A percentile compares a stretch with the other conserved stretches of the same genome.
Conservation (phyloP, 2,797 vertebrate species). For the Xenentodon cancila region DNA sequence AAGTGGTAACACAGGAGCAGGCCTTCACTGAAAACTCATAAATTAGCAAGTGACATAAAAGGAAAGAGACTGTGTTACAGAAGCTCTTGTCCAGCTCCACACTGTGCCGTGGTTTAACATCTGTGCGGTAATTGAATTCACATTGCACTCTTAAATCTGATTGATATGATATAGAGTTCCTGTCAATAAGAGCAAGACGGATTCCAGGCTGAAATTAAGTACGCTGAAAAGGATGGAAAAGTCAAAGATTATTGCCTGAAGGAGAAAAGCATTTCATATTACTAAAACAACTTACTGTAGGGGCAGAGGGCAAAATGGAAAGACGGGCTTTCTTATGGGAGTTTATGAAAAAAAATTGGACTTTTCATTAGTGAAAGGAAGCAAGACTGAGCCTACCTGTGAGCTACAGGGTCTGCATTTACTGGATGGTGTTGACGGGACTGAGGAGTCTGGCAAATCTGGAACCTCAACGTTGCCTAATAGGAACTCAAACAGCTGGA, state of each 20-base stretch:
- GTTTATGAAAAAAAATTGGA: slow-evolving; percentile 19
- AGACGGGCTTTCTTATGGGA: slow-evolving; percentile 15
- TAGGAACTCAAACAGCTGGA: slow-evolving; percentile 88
- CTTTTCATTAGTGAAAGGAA: slow-evolving; percentile 17
- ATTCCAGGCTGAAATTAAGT: slow-evolving; percentile 55
- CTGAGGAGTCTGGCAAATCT: slow-evolving; percentile 45
- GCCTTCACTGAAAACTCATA: slow-evolving; percentile 57
- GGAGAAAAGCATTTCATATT: slow-evolving; percentile 42
- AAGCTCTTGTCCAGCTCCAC: slow-evolving; percentile 53
- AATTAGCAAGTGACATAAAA: slow-evolving; percentile 64
- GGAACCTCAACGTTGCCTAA: slow-evolving; percentile 61
- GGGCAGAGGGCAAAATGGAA: slow-evolving; percentile 33
- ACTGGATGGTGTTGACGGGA: slow-evolving; percentile 73
- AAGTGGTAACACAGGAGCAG: slow-evolving; percentile 57
- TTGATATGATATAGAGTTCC: slow-evolving; percentile 71
- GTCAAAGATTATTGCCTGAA: slow-evolving; percentile 36
- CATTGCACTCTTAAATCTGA: slow-evolving; percentile 68
- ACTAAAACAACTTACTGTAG: slow-evolving; percentile 20
- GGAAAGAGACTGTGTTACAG: slow-evolving; percentile 51
- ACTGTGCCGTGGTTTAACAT: slow-evolving; percentile 63
- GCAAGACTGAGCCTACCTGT: slow-evolving; percentile 64
- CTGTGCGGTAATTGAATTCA: slow-evolving; percentile 70
- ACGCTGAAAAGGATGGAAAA: slow-evolving; percentile 39
- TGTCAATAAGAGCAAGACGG: slow-evolving; percentile 64
- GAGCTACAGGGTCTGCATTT: slow-evolving; percentile 55